Percentiles rank a stretch among this genome's conserved stretches.
These are phyloP conservation scores for Grammomys dolichurus DNA, from an alignment of 2,113 vertebrate genomes.

Conservation along the genomic window DNA sequence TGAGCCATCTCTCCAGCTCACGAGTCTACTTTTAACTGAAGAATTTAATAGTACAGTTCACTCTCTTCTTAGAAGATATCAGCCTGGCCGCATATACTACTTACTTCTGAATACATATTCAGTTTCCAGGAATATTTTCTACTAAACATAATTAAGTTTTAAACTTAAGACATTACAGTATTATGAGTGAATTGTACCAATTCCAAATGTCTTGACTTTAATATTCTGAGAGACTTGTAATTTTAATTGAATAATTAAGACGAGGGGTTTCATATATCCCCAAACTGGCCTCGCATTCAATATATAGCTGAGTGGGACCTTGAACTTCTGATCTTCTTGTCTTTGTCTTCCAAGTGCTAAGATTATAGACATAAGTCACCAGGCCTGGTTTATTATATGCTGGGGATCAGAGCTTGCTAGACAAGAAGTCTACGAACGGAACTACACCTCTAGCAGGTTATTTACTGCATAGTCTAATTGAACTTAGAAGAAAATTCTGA, in stretches of 20 bases:
- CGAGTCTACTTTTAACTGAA: slow-evolving; percentile 4
- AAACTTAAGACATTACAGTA: neutral
- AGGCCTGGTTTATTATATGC: neutral
- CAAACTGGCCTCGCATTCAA: neutral
- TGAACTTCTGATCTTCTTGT: neutral
- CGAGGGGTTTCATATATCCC: no score
- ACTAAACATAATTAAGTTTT: neutral
- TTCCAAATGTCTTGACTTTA: neutral
- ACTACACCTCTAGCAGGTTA: no score
- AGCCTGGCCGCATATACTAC: neutral
- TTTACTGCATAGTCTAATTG: neutral
- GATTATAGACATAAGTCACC: neutral
- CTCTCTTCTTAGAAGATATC: slow-evolving; percentile 29
- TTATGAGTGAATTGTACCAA: neutral
- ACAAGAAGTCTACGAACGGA: neutral
- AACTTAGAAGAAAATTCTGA: neutral
- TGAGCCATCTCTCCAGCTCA: no score
- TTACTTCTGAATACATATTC: neutral
- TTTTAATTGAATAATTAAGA: neutral
- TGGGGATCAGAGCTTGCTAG: neutral
- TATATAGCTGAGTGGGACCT: neutral
- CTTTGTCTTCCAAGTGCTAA: neutral
- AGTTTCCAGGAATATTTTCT: neutral
- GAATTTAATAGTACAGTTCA: neutral
- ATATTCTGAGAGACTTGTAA: neutral